These are phyloP conservation scores for Puffinus mauretanicus DNA, from an alignment of 2,113 vertebrate species.

Conservation along the genomic window DNA sequence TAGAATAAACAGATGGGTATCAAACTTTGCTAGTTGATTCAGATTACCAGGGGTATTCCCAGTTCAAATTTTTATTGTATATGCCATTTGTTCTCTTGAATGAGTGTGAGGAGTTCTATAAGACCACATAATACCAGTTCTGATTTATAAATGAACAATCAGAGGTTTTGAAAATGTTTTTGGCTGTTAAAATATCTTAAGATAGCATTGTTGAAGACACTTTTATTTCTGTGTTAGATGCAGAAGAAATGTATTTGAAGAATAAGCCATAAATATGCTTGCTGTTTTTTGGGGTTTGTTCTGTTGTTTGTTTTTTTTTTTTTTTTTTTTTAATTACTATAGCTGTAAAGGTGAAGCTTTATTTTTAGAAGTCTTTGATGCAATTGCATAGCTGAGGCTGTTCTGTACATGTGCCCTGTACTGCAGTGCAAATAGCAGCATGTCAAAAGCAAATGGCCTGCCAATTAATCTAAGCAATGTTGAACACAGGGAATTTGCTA, in stretches of 20 bases:
- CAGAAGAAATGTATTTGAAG: background rate
- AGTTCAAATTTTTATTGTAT: background rate
- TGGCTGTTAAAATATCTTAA: background rate
- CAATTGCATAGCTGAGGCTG: background rate
- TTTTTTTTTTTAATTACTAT: background rate
- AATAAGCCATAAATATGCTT: background rate
- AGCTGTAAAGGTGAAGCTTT: background rate
- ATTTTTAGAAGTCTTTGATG: background rate
- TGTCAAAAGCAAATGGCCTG: background rate
- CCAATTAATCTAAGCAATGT: conserved; percentile 34
- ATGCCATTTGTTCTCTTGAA: background rate
- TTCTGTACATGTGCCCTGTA: background rate
- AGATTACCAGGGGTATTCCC: background rate
- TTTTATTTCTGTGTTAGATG: background rate
- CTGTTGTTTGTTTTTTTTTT: too few relatives aligned
- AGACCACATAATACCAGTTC: background rate
- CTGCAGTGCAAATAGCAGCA: conserved; percentile 3
- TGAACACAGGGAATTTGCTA: conserved; percentile 28
- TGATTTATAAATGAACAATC: background rate
- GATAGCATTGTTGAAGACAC: background rate
- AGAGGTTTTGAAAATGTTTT: background rate
- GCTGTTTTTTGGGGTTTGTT: too few relatives aligned
- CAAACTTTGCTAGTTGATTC: background rate
- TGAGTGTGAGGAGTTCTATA: background rate
- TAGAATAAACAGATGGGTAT: background rate